Evolutionary conservation across 2,113 vertebrate genomes (phyloP).

Genomic region (Copsychus sechellarum): DNA sequence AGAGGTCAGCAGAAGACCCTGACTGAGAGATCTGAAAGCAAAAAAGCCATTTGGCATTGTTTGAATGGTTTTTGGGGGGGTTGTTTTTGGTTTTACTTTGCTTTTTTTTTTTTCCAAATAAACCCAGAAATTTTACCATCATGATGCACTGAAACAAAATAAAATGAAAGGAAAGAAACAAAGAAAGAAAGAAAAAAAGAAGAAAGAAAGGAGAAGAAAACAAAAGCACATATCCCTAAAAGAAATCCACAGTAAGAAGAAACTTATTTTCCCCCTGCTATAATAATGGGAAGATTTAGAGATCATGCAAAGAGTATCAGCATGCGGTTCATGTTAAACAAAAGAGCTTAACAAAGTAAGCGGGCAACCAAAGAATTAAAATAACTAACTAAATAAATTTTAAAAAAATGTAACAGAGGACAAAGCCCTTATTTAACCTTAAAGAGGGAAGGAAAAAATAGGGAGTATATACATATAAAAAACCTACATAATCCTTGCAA

Average conservation of each 20-base stretch:
- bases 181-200: constrained; percentile 28
- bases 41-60: constrained; percentile 81
- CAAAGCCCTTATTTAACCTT: constrained; percentile 50
- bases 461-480: neutral
- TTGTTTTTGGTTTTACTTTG: constrained; percentile 22
- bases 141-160: constrained; percentile 82
- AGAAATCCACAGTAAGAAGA: constrained; percentile 77
- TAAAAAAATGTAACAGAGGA: constrained; percentile 44
- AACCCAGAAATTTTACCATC: constrained; percentile 80
- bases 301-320: constrained; percentile 79
- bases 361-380: constrained; percentile 70
- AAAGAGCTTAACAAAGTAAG: constrained; percentile 76
- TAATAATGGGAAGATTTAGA: constrained; percentile 73
- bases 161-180: constrained; percentile 31
- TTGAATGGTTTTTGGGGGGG: constrained; percentile 40
- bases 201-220: constrained; percentile 31
- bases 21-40: constrained; percentile 91
- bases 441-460: constrained; percentile 10
- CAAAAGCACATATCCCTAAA: constrained; percentile 78
- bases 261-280: constrained; percentile 75
- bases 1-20: constrained; percentile 80
- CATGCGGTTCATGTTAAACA: constrained; percentile 76
- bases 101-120: constrained; percentile 36
- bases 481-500: constrained; percentile 34
- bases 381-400: constrained; percentile 27